These are phyloP conservation scores for Ctenosaura bakeri DNA, from an alignment of 2,797 vertebrate genomes.

Conservation along the genomic window DNA sequence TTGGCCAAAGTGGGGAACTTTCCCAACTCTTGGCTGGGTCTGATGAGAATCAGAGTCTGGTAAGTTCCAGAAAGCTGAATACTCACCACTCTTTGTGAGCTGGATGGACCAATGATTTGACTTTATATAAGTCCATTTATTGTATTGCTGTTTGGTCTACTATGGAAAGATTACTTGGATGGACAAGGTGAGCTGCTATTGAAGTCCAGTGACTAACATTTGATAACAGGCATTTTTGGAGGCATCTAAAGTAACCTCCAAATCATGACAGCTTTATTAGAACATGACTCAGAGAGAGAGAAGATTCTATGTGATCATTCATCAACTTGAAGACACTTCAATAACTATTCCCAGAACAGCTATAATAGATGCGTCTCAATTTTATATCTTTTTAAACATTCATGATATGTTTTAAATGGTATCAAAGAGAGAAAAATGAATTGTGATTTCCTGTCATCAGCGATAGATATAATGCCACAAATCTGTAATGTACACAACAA, in stretches of 20 bases:
- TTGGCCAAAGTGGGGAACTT: background rate
- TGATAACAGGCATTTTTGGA: background rate
- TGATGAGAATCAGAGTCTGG: background rate
- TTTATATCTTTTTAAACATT: slow-evolving; percentile 27
- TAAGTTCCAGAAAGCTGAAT: background rate
- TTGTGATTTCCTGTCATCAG: slow-evolving; percentile 18
- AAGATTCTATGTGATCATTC: slow-evolving; percentile 31
- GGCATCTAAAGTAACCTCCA: slow-evolving; percentile 20
- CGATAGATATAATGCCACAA: slow-evolving; percentile 35
- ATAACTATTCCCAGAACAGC: slow-evolving; percentile 47
- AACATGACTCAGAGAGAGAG: background rate
- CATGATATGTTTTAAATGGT: slow-evolving; percentile 9
- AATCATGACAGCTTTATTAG: background rate
- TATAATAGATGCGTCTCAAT: slow-evolving; percentile 36
- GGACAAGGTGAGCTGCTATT: background rate
- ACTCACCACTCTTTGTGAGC: background rate
- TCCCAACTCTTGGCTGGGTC: background rate
- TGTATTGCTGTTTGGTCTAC: background rate
- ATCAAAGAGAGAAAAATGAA: background rate
- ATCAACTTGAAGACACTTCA: slow-evolving; percentile 39
- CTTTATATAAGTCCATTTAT: background rate
- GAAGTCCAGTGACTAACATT: background rate
- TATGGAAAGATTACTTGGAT: background rate
- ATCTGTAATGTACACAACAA: slow-evolving; percentile 29
- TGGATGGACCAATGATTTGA: background rate